Percentiles rank a stretch among this genome's conserved stretches.
phyloP scores from a whole-genome alignment of 2,113 vertebrate species.

The Chamaea fasciata region DNA sequence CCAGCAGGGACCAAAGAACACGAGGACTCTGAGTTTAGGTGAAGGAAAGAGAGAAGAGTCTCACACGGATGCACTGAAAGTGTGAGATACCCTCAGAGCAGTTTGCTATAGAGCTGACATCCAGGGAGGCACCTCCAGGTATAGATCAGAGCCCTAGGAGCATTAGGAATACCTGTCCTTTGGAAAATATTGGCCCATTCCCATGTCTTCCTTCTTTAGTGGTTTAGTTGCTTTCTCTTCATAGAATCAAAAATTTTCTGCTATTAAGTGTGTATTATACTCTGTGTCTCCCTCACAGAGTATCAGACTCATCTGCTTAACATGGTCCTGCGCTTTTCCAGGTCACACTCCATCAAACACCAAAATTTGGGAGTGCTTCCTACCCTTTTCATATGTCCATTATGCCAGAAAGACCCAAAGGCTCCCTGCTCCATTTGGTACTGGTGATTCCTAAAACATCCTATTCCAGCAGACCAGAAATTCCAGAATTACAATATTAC shows the following conservation, averaged over 20 bases:
- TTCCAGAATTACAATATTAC: neutral
- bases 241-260: neutral
- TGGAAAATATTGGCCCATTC: neutral
- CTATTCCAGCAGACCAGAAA: neutral
- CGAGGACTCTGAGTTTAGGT: accelerated
- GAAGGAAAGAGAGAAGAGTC: neutral
- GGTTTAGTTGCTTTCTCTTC: neutral
- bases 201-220: neutral
- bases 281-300: neutral
- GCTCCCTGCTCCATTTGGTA: neutral
- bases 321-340: neutral
- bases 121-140: neutral
- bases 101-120: neutral
- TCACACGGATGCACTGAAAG: neutral
- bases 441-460: neutral
- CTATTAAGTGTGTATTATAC: neutral
- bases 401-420: neutral
- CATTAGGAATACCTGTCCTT: neutral
- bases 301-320: neutral
- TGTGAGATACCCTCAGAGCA: neutral
- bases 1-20: neutral
- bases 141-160: accelerated
- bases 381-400: accelerated
- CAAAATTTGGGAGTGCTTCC: neutral
- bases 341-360: neutral